A percentile compares a stretch with the other conserved stretches of the same genome.
phyloP scores from a whole-genome alignment of 2,888 invertebrate species.

The Thereva unica region DNA sequence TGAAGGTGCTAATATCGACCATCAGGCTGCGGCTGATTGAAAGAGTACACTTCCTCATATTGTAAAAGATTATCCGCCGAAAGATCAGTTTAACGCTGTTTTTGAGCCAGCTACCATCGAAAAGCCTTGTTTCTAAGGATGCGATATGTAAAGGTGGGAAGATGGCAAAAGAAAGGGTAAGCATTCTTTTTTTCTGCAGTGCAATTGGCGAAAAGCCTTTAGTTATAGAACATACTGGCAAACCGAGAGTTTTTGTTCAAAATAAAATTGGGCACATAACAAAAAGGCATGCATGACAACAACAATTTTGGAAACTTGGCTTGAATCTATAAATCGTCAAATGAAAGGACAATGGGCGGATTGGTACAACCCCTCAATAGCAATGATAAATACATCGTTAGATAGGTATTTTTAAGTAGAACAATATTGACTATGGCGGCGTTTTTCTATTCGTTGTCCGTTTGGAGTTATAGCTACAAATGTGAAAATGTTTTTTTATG shows the following conservation, averaged over 20 bases:
- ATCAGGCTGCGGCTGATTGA: neutral
- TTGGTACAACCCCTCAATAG: too few species aligned
- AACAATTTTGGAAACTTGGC: neutral
- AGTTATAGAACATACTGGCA: conserved; percentile 49
- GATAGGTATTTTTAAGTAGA: too few species aligned
- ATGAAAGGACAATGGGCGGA: too few species aligned
- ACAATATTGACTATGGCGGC: too few species aligned
- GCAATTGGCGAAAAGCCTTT: conserved; percentile 48
- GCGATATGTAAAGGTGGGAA: conserved; percentile 48
- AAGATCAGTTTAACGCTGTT: conserved; percentile 42
- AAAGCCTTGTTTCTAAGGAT: conserved; percentile 46
- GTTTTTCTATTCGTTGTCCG: too few species aligned
- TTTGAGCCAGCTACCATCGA: conserved; percentile 45
- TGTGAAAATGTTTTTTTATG: too few species aligned
- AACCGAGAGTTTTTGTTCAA: conserved; percentile 44
- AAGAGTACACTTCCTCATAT: neutral
- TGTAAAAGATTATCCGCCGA: neutral
- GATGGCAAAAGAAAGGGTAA: conserved; percentile 47
- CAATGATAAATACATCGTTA: too few species aligned
- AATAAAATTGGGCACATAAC: conserved; percentile 1
- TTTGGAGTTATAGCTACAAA: too few species aligned
- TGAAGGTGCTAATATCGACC: neutral
- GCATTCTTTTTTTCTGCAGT: conserved; percentile 49
- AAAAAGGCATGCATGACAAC: neutral
- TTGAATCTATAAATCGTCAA: neutral